phyloP scores from a whole-genome alignment of 1,140 invertebrate species.

The Lordiphosa mommai region DNA sequence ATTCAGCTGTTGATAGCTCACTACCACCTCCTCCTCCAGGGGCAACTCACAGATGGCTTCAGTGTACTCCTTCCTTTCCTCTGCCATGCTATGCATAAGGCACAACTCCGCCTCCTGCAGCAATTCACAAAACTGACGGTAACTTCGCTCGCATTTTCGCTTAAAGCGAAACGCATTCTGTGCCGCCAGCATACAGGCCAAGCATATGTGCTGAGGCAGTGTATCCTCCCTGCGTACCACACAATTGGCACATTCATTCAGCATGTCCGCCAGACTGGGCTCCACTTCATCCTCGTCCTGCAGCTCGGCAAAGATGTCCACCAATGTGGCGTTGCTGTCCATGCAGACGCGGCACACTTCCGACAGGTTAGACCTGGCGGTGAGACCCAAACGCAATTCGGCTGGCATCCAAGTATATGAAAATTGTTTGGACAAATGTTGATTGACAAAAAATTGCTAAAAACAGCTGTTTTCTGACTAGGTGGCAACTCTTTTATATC shows the following conservation, averaged over 20 bases:
- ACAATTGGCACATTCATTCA: slow-evolving; percentile 17
- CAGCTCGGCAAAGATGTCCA: slow-evolving; percentile 11
- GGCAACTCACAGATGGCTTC: too few species aligned
- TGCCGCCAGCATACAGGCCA: slow-evolving; percentile 19
- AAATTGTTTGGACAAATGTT: too few species aligned
- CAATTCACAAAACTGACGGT: slow-evolving; percentile 12
- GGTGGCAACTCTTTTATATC: too few species aligned
- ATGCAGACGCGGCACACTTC: slow-evolving; percentile 23
- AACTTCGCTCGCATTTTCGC: slow-evolving; percentile 24
- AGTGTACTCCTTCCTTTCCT: too few species aligned
- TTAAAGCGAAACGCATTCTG: slow-evolving; percentile 32
- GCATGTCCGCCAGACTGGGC: slow-evolving; percentile 20
- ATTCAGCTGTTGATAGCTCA: too few species aligned
- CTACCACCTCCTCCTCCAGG: too few species aligned
- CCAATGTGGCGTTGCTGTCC: slow-evolving; percentile 4
- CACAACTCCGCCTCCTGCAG: not conserved
- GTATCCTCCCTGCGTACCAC: slow-evolving; percentile 20
- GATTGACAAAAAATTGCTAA: too few species aligned
- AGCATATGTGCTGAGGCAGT: slow-evolving; percentile 30
- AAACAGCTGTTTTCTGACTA: too few species aligned
- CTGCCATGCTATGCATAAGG: too few species aligned
- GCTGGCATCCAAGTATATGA: too few species aligned
- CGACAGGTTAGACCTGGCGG: not conserved
- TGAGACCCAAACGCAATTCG: too few species aligned
- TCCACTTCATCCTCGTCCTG: slow-evolving; percentile 4